A percentile compares a stretch with the other conserved stretches of the same genome.
phyloP scores from a whole-genome alignment of 2,797 vertebrate genomes.

The Paramormyrops hopkinsi region DNA sequence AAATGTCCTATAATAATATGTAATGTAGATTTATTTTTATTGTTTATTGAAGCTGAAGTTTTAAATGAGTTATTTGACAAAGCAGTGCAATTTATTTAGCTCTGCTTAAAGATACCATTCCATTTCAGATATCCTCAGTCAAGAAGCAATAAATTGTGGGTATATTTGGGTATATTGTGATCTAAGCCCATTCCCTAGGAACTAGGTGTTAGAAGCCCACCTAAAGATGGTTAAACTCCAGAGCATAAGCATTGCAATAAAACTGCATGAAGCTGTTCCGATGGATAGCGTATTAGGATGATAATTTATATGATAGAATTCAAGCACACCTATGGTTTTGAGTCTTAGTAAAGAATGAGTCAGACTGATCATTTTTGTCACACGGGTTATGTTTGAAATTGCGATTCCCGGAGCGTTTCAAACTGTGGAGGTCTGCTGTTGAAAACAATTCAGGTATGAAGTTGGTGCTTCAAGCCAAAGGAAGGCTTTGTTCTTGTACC shows the following conservation, averaged over 20 bases:
- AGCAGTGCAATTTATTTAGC: constrained; percentile 43
- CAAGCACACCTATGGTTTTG: background rate
- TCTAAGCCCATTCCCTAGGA: constrained; percentile 19
- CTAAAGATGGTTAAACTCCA: constrained; percentile 8
- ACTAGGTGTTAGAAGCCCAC: background rate
- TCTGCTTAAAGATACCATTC: constrained; percentile 64
- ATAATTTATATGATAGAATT: background rate
- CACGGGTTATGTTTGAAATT: constrained; percentile 23
- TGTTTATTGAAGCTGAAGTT: constrained; percentile 27
- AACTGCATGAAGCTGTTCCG: background rate
- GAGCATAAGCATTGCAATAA: constrained; percentile 11
- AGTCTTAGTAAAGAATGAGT: constrained; percentile 17
- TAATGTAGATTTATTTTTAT: constrained; percentile 38
- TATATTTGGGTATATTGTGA: constrained; percentile 39
- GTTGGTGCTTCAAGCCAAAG: background rate
- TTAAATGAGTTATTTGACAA: constrained; percentile 21
- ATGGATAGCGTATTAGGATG: background rate
- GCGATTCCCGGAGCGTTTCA: background rate
- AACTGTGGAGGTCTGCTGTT: background rate
- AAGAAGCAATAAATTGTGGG: constrained; percentile 47
- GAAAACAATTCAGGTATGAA: background rate
- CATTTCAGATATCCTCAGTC: constrained; percentile 55
- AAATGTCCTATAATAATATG: constrained; percentile 30
- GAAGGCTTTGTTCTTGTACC: background rate
- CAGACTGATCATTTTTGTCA: constrained; percentile 3